Conservation (phyloP, 92 coral and sea anemone species). For the Palythoa grandiflora region DNA sequence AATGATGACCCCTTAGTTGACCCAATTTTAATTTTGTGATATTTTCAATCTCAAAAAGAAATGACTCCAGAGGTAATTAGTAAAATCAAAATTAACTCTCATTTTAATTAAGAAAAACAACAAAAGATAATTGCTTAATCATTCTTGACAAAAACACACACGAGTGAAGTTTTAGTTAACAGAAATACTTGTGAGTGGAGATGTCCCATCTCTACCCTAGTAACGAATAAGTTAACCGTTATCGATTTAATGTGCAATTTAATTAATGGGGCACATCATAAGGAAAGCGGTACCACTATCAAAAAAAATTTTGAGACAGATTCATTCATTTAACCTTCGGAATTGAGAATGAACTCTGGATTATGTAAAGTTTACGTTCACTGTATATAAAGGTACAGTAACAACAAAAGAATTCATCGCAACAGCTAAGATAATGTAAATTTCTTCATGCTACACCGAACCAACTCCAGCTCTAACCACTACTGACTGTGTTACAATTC, state of each 20-base stretch:
- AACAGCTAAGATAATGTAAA: background rate
- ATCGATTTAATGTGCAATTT: background rate
- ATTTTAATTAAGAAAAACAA: too few species aligned
- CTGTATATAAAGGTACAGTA: slow-evolving; percentile 27
- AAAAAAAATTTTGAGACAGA: background rate
- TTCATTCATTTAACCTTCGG: background rate
- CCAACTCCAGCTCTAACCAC: slow-evolving; percentile 1
- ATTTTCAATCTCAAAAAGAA: too few species aligned
- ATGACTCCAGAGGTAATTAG: too few species aligned
- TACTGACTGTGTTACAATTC: background rate
- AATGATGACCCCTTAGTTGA: too few species aligned
- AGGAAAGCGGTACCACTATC: background rate
- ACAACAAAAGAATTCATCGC: slow-evolving; percentile 50
- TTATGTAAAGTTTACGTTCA: background rate
- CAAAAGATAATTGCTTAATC: too few species aligned
- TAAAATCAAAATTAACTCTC: too few species aligned
- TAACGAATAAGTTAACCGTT: background rate
- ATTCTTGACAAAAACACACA: background rate
- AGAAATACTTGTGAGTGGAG: background rate
- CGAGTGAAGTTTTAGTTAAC: background rate
- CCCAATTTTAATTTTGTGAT: too few species aligned
- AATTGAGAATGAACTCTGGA: background rate
- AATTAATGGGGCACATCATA: background rate
- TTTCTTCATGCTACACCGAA: background rate
- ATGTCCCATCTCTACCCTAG: background rate